Percentiles rank a stretch among this genome's conserved stretches.
phyloP scores from a whole-genome alignment of 2,113 vertebrate genomes.

The Stomatorhinus ivindoensis region DNA sequence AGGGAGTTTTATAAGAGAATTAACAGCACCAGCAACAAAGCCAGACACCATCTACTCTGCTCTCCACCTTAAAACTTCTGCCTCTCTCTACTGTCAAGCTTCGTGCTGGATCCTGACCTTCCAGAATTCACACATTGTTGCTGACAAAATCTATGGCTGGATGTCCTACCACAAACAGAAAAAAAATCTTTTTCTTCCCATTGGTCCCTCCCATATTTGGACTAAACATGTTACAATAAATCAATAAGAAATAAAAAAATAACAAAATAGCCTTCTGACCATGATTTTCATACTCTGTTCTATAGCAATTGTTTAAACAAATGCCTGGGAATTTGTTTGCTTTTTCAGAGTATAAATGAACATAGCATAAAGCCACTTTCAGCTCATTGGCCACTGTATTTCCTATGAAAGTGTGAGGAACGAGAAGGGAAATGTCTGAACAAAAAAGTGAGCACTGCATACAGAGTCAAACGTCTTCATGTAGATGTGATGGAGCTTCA shows the following conservation, averaged over 20 bases:
- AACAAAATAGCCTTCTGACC: background rate
- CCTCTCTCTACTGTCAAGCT: background rate
- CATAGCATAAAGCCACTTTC: background rate
- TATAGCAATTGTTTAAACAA: background rate
- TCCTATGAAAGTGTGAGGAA: background rate
- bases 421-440: background rate
- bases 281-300: background rate
- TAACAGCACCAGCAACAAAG: background rate
- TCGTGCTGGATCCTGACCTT: background rate
- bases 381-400: background rate
- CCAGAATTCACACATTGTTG: background rate
- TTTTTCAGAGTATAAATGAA: background rate
- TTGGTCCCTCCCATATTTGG: background rate
- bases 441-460: background rate
- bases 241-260: background rate
- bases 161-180: background rate
- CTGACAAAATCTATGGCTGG: background rate
- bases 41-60: background rate
- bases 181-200: background rate
- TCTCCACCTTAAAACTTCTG: background rate
- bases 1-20: no score
- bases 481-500: background rate
- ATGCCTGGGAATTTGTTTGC: background rate
- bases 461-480: background rate
- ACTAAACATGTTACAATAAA: background rate